Conservation (phyloP, 2,888 invertebrate genomes). For the Marronus borbonicus region DNA sequence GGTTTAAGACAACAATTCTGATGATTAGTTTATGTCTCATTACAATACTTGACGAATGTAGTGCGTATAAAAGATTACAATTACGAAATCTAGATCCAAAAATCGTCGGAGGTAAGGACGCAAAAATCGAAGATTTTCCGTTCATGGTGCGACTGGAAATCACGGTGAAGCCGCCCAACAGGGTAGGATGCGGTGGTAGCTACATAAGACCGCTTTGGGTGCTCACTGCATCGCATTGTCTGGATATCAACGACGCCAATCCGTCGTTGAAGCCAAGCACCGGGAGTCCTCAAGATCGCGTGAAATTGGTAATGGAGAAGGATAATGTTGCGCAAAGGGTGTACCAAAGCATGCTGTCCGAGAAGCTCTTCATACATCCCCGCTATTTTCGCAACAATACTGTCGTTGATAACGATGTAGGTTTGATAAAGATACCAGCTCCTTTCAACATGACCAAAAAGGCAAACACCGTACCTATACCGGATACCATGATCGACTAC, state of each 20-base stretch:
- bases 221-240: slow-evolving; percentile 15
- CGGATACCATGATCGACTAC: neutral
- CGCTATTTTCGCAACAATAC: slow-evolving; percentile 2
- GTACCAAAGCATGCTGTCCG: neutral
- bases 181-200: slow-evolving; percentile 9
- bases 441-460: slow-evolving; percentile 6
- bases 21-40: too few relatives aligned
- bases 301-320: slow-evolving; percentile 1
- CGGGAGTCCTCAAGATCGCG: neutral
- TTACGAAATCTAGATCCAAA: neutral
- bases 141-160: slow-evolving; percentile 6
- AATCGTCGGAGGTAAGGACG: slow-evolving; percentile 9
- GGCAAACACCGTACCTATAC: neutral
- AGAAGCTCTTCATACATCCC: neutral
- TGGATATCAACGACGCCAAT: slow-evolving; percentile 4
- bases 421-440: neutral
- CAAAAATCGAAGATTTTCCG: slow-evolving; percentile 19
- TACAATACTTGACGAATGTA: too few relatives aligned
- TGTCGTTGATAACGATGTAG: neutral
- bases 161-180: neutral
- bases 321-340: neutral
- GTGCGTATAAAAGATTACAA: too few relatives aligned
- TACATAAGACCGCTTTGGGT: slow-evolving; percentile 10
- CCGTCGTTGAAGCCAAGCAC: neutral
- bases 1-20: too few relatives aligned